A percentile compares a stretch with the other conserved stretches of the same genome.
phyloP scores from a whole-genome alignment of 2,113 vertebrate genomes.

The Hyaena hyaena region DNA sequence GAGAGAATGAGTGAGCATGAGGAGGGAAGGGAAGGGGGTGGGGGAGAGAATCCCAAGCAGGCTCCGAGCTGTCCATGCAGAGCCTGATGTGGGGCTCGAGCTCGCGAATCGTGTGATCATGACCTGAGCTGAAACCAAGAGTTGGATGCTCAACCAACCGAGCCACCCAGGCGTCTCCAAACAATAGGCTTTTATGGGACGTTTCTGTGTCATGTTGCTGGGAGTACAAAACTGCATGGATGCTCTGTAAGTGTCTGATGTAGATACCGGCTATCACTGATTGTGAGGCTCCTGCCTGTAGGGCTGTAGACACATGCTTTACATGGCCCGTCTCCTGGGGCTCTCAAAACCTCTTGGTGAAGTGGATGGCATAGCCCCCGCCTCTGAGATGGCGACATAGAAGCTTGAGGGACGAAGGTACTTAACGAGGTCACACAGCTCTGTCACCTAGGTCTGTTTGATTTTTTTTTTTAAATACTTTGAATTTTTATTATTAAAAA shows the following conservation, averaged over 20 bases:
- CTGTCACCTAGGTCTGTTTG: background rate
- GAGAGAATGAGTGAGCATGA: too few relatives aligned
- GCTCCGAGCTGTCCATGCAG: too few relatives aligned
- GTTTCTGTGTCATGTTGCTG: background rate
- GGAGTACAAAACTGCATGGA: background rate
- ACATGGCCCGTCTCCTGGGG: background rate
- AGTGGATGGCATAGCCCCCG: background rate
- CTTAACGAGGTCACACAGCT: background rate
- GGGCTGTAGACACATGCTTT: background rate
- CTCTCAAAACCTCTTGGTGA: background rate
- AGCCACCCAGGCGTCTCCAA: too few relatives aligned
- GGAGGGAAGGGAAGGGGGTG: too few relatives aligned
- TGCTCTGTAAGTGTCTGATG: background rate
- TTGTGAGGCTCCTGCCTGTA: background rate
- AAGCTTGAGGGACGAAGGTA: background rate
- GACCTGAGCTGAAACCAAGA: too few relatives aligned
- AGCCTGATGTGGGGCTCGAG: too few relatives aligned
- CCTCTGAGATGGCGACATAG: background rate
- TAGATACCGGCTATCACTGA: background rate
- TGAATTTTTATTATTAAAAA: too few relatives aligned
- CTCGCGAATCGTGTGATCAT: too few relatives aligned
- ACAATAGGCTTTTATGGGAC: background rate
- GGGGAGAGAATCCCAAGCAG: too few relatives aligned
- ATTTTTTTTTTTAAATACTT: too few relatives aligned
- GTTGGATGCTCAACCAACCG: too few relatives aligned